Base-by-base conservation (phyloP, 2,113 vertebrate species). In the Progne subis region DNA sequence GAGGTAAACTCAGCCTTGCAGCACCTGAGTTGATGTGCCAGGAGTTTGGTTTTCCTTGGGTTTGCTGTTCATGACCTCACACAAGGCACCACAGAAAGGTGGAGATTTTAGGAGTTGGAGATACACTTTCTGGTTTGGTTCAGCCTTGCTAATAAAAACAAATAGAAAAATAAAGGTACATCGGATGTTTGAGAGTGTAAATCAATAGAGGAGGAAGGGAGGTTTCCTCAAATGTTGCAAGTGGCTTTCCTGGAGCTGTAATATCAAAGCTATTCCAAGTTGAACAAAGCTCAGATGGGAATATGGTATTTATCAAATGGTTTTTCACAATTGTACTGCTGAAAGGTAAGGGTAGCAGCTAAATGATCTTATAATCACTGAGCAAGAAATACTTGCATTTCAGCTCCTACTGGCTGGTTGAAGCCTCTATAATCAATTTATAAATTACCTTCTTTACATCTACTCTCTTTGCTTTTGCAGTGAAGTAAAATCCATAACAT, bases 1-100 rank as follows among this genome's bases (percentile, higher is more conserved):
- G 44, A 32, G 9, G 5, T 78, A 50, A 39, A 17, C n/a, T 81
- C 39, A 85, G 65, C 52, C 43, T 88, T 69, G 46, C 21, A 68
- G 9, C 12, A 31, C 10, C 10, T 41, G 16, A 31, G 28, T 11
- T 37, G 29, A 26, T 3, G 7, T 18, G 18, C 0, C 2, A 44
- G 28, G 29, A 23, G 7, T 43, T 9, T 0, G 0, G 13, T 11
- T 67, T 9, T 49, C 37, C n/a, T 65, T 7, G 0, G 25, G 4
- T 31, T 82, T 12, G 0, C 39, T 76, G 11, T 16, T 88, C 64
- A 15, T 31, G 32, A 25, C 7, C 2, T 71, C 37, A 80, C 1
- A 1, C 18, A 41, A 55, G 17, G 15, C 39, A 17, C 26, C 34
- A 44, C 2, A 5, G 61, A 71, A 79, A 87, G 9, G 3, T 12